Percentiles rank a stretch among this genome's conserved stretches.
Conservation (phyloP, 92 coral and sea anemone species). For the Meandrina meandrites region DNA sequence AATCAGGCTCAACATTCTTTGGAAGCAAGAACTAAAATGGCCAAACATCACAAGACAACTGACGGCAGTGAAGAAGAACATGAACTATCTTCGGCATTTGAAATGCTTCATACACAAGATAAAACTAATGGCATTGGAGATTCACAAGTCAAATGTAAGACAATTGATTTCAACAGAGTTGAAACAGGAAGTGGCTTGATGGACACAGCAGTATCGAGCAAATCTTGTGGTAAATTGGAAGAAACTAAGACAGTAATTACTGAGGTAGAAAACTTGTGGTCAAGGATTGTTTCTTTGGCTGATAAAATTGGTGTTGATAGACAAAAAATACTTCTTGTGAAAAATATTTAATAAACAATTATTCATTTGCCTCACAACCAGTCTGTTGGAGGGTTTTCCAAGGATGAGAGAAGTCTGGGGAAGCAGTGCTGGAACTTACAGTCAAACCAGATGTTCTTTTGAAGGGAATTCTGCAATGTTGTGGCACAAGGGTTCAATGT, state of each 20-base stretch:
- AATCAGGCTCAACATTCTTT: not conserved
- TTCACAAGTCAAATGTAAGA: not conserved
- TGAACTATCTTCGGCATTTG: slow-evolving; percentile 20
- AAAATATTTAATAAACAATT: not conserved
- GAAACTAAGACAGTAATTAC: not conserved
- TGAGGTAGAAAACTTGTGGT: slow-evolving; percentile 39
- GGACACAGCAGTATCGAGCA: not conserved
- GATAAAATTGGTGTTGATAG: slow-evolving; percentile 21
- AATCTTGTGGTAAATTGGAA: not conserved
- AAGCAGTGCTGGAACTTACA: too few species aligned
- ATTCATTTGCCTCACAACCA: too few species aligned
- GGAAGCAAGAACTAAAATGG: not conserved
- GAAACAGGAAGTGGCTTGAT: not conserved
- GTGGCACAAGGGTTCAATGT: too few species aligned
- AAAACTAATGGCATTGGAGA: not conserved
- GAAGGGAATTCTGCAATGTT: too few species aligned
- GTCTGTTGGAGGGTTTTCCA: too few species aligned
- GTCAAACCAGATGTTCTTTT: too few species aligned
- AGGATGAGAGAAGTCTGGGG: too few species aligned
- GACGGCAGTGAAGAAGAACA: not conserved
- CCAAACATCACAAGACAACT: not conserved
- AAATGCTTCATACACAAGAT: slow-evolving; percentile 18
- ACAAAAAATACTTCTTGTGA: slow-evolving; percentile 9
- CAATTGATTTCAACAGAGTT: not conserved
- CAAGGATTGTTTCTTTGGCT: slow-evolving; percentile 20